Evolutionary conservation across 2,888 invertebrate species (phyloP), one percentile per base, ranked within the genome.

Genomic region (Pandemis heparana): DNA sequence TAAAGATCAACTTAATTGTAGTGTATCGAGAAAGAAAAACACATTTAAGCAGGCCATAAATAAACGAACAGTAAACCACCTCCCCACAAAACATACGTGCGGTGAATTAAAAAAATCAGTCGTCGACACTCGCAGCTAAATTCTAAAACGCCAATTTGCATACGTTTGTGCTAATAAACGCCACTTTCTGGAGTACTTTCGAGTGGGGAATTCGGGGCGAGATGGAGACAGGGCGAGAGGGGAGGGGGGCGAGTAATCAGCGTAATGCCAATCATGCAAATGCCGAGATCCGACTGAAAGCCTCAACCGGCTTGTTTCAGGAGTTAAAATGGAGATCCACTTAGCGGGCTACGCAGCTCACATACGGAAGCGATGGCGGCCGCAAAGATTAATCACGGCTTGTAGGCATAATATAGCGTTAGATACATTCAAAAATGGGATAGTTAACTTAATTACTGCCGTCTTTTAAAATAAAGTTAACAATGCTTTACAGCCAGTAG

Each of bases 271-370:
- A 94, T 94, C 94, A 94, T 94, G 94, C 93, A 94, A 94, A 94
- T 94, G 90, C 84, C 89, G 94, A 93, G 93, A 92, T 92, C 91
- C 93, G 86, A 90, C 92, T 94, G 94, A 94, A 93, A 94, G 93
- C 94, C 89, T 91, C 92, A 91, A 91, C 92, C 89, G 90, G 92
- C 92, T 93, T 92, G 94, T 94, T 94, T 93, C 94, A 94, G 93
- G 93, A 94, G 94, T 94, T 94, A 94, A 94, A 94, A 94, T 94
- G 93, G 91, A 93, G 93, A 94, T 93, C 93, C 94, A 94, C 92
- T 94, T 94, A 94, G 90, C 87, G 88, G 86, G 87, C 84, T 89
- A 93, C 94, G 93, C 92, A 89, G 80, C 93, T 90, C 92, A 92
- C 93, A 93, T 93, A 93, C 92, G 92, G 92, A 92, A 93, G 91